These are phyloP conservation scores for Hypena proboscidalis DNA, from an alignment of 2,888 invertebrate species.

Conservation along the genomic window DNA sequence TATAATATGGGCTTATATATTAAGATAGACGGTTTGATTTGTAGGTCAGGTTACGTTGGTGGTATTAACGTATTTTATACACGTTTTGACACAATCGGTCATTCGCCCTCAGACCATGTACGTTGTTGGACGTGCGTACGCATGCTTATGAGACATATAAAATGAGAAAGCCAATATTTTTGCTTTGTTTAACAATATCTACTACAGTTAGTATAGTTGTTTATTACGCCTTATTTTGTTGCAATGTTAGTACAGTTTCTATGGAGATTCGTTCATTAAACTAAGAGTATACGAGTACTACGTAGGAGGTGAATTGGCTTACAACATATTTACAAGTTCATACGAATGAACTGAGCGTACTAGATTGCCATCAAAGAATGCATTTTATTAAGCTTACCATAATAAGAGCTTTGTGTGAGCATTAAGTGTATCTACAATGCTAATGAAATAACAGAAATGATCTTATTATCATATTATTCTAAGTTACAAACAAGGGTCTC, in stretches of 20 bases:
- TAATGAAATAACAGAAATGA: no score
- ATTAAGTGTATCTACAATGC: no score
- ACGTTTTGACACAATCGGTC: constrained; percentile 69
- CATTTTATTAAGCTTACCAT: not conserved
- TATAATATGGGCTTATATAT: constrained; percentile 15
- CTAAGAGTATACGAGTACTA: constrained; percentile 2
- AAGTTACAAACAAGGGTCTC: no score
- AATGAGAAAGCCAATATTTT: constrained; percentile 48
- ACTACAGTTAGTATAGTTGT: constrained; percentile 27
- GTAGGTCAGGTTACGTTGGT: constrained; percentile 39
- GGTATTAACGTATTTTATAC: constrained; percentile 56
- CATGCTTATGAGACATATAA: constrained; percentile 51
- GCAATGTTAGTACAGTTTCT: constrained; percentile 25
- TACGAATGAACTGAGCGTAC: no score
- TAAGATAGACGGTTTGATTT: constrained; percentile 7
- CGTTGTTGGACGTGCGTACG: constrained; percentile 47
- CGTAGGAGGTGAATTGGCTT: constrained; percentile 1
- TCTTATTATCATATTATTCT: no score
- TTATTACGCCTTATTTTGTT: constrained; percentile 36
- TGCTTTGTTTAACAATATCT: constrained; percentile 43
- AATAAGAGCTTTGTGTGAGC: no score
- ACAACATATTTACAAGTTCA: not conserved
- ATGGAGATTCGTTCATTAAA: constrained; percentile 10
- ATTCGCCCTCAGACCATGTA: constrained; percentile 55
- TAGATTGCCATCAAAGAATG: not conserved